phyloP scores from a whole-genome alignment of 2,888 invertebrate genomes.

The Agrotis clavis region DNA sequence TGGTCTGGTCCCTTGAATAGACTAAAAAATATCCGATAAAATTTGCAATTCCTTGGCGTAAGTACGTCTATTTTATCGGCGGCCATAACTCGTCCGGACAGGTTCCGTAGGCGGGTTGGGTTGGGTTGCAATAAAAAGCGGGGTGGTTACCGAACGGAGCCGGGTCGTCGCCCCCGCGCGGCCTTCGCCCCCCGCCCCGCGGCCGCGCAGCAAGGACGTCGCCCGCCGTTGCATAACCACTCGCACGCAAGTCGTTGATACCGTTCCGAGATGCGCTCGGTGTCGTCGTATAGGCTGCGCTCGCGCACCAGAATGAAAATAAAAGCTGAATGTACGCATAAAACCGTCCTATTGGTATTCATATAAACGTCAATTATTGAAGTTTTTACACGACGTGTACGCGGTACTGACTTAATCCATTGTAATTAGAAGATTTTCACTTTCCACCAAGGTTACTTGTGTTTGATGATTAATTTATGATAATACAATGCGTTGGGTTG shows the following conservation, averaged over 20 bases:
- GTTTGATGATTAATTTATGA: slow-evolving; percentile 41
- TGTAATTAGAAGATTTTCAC: slow-evolving; percentile 69
- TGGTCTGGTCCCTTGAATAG: slow-evolving; percentile 33
- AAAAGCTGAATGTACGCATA: slow-evolving; percentile 71
- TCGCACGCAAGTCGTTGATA: slow-evolving; percentile 83
- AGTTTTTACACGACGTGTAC: slow-evolving; percentile 57
- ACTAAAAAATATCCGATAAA: slow-evolving; percentile 70
- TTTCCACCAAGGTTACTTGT: slow-evolving; percentile 55
- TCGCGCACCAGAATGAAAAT: slow-evolving; percentile 75
- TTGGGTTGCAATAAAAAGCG: slow-evolving; percentile 78
- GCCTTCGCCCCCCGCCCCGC: slow-evolving; percentile 82
- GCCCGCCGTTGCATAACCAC: slow-evolving; percentile 87
- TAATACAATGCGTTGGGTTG: slow-evolving; percentile 37
- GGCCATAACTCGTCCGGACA: slow-evolving; percentile 78
- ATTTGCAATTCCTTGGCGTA: slow-evolving; percentile 74
- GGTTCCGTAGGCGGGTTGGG: slow-evolving; percentile 78
- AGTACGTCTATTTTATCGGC: slow-evolving; percentile 81
- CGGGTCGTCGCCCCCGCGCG: slow-evolving; percentile 85
- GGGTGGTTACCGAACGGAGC: slow-evolving; percentile 75
- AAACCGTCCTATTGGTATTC: slow-evolving; percentile 69
- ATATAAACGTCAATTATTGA: slow-evolving; percentile 70
- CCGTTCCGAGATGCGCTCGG: slow-evolving; percentile 80
- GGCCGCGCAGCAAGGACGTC: slow-evolving; percentile 84
- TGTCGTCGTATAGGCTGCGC: slow-evolving; percentile 66
- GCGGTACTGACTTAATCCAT: slow-evolving; percentile 63